Conservation (phyloP, 2,888 invertebrate species). For the Eupelmus urozonus region DNA sequence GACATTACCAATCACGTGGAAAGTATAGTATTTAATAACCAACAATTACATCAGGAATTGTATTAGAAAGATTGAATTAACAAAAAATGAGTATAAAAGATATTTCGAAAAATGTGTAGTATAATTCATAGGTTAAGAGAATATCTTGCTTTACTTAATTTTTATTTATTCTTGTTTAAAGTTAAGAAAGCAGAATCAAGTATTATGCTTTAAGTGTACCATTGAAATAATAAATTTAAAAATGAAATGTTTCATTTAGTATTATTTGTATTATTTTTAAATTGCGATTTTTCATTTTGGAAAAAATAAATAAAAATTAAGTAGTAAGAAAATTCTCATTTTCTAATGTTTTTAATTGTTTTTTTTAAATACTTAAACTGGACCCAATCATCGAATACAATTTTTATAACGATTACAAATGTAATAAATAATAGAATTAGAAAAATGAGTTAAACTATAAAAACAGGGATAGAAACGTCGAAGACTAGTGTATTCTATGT, state of each 20-base stretch:
- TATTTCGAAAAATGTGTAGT: conserved; percentile 30
- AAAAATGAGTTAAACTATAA: conserved; percentile 34
- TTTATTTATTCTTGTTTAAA: conserved; percentile 32
- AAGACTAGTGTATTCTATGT: conserved; percentile 44
- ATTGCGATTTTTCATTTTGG: not conserved
- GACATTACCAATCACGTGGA: conserved; percentile 40
- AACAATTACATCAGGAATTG: conserved; percentile 44
- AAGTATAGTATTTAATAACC: conserved; percentile 40
- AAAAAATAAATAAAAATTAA: conserved; percentile 26
- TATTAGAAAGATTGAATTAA: conserved; percentile 36
- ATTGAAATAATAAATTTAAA: too few relatives aligned
- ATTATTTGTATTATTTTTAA: not conserved
- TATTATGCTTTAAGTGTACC: too few relatives aligned
- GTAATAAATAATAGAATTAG: conserved; percentile 39
- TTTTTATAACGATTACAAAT: conserved; percentile 49
- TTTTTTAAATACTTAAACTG: conserved; percentile 36
- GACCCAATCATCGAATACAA: conserved; percentile 47
- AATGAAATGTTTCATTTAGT: not conserved
- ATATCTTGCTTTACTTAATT: conserved; percentile 25
- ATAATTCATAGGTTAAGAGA: conserved; percentile 33
- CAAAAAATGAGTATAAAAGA: conserved; percentile 19
- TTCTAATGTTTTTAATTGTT: conserved; percentile 39
- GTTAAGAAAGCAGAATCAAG: not conserved
- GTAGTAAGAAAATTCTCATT: not conserved
- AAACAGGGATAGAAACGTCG: conserved; percentile 39